Percentiles rank a stretch among this genome's conserved stretches.
Conservation (phyloP, 2,888 invertebrate species). For the Adineta ricciae region DNA sequence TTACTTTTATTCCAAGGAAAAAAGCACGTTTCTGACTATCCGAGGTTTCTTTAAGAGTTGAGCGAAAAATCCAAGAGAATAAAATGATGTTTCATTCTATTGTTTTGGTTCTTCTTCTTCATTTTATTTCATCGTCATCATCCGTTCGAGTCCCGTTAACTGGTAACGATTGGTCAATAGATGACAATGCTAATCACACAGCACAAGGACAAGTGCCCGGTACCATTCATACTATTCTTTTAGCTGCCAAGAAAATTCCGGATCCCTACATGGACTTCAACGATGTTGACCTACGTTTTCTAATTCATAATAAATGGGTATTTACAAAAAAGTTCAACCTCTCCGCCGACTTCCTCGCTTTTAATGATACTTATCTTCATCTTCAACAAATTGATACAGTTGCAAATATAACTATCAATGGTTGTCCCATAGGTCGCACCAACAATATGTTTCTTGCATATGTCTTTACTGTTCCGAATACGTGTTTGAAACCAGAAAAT, state of each 20-base stretch:
- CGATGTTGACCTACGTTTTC: neutral
- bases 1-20: no score
- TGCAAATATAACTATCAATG: slow-evolving; percentile 35
- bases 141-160: neutral
- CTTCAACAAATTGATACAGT: slow-evolving; percentile 31
- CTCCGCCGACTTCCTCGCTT: neutral
- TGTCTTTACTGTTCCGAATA: neutral
- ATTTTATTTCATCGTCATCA: no score
- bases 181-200: neutral
- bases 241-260: neutral
- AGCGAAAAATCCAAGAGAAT: no score
- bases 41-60: no score
- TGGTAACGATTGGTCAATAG: neutral
- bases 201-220: neutral
- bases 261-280: neutral
- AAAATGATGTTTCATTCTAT: no score
- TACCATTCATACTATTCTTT: neutral
- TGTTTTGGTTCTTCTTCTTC: no score
- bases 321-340: neutral
- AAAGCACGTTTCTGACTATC: neutral
- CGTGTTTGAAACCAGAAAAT: neutral
- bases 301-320: neutral
- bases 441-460: neutral
- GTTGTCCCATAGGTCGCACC: neutral
- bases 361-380: neutral